These are phyloP conservation scores for Cephalopterus ornatus DNA, from an alignment of 2,113 vertebrate genomes.

Conservation along the genomic window DNA sequence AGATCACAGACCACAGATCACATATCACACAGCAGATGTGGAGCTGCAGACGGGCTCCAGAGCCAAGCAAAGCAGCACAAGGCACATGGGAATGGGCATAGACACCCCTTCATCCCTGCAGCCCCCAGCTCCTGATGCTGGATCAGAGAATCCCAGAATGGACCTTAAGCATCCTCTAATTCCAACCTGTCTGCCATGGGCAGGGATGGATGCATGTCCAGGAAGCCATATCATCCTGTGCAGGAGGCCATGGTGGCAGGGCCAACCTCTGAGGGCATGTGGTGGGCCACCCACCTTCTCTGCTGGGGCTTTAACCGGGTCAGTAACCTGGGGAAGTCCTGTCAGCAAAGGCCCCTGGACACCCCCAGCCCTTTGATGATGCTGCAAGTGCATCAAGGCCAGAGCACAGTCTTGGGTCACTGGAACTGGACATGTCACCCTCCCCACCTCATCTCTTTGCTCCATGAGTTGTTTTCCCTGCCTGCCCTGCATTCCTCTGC, in stretches of 20 bases:
- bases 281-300: background rate
- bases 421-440: background rate
- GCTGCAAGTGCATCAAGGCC: background rate
- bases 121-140: background rate
- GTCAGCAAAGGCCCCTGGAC: background rate
- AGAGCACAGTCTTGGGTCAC: background rate
- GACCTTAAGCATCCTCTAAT: background rate
- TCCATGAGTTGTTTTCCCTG: background rate
- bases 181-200: background rate
- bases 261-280: background rate
- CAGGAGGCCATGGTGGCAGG: background rate
- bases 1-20: background rate
- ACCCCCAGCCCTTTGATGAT: background rate
- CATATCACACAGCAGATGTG: background rate
- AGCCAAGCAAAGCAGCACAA: background rate
- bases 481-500: background rate
- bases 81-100: fast-evolving
- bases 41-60: background rate
- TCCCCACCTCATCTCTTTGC: background rate
- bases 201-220: background rate
- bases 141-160: background rate
- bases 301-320: background rate
- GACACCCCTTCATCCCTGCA: background rate
- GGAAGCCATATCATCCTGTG: background rate
- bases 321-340: background rate